Conservation (phyloP, 53 echinoderm and acorn worm species). For the Apostichopus leukothele region DNA sequence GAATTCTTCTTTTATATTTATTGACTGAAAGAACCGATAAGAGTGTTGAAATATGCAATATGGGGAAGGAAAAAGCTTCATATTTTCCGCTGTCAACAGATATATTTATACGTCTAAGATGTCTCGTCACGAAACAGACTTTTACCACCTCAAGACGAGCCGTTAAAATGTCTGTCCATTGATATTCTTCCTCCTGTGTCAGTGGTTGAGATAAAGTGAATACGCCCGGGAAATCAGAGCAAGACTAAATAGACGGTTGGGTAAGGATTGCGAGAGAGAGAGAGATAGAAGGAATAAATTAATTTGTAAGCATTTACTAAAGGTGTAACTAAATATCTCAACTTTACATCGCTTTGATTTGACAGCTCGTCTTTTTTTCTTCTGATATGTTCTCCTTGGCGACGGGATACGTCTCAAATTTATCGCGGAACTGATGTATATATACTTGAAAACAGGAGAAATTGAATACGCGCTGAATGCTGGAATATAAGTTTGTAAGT, state of each 20-base stretch:
- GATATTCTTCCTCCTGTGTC: background rate
- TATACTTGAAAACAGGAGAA: too few species aligned
- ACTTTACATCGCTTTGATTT: background rate
- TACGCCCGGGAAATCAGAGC: constrained; percentile 29
- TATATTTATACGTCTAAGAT: background rate
- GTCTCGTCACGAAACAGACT: background rate
- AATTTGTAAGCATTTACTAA: constrained; percentile 30
- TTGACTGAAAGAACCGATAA: too few species aligned
- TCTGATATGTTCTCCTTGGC: too few species aligned
- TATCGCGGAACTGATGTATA: too few species aligned
- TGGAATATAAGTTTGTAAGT: too few species aligned
- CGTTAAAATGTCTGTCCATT: background rate
- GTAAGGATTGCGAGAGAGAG: background rate
- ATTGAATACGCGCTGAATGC: too few species aligned
- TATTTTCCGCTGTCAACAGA: too few species aligned
- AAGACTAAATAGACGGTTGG: background rate
- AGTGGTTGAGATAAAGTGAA: background rate
- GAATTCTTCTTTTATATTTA: too few species aligned
- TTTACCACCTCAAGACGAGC: background rate
- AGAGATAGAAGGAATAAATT: constrained; percentile 37
- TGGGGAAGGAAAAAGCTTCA: too few species aligned
- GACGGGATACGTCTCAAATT: too few species aligned
- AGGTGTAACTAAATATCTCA: background rate
- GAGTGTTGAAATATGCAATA: too few species aligned
- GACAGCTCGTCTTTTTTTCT: background rate